Base-by-base conservation (phyloP, 2,888 invertebrate genomes). In the Lucinisca nassula region DNA sequence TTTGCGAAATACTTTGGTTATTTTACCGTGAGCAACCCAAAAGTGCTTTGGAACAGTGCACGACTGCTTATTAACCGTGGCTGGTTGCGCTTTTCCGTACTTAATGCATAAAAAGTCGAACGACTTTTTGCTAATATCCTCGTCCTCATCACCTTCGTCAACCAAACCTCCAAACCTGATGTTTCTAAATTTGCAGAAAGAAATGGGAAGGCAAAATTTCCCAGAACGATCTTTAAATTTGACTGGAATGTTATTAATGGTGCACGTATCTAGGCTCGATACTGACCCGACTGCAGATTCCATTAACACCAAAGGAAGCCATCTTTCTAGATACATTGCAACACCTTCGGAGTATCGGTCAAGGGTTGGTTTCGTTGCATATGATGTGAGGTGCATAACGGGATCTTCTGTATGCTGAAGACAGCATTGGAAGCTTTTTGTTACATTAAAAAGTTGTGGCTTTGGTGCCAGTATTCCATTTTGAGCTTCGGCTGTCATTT, bases 271-370 rank as follows among this genome's bases (percentile, higher is more conserved):
- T 70, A 89, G 91, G 75, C 85, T 89, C 0, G 45, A 70, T 12
- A 90, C 89, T n/a, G 91, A 84, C 21, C 84, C 82, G 10, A 82
- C 76, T 8, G 92, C 94, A 24, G 92, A 87, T 77, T 94, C 93
- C 94, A 94, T 94, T 49, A 89, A 85, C 10, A 92, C 81, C 14
- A 94, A 61, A 0, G 93, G 93, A 40, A 91, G 38, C 94, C 94
- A 93, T 30, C 82, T 86, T 21, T 85, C 84, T 1, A 91, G 32
- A 76, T 93, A 93, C 10, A 85, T 67, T 14, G 70, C 55, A 0
- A 85, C 67, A n/a, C n/a, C n/a, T 35, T 38, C 72, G 0, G 73
- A 30, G 70, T 91, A 92, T 12, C n/a, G 35, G 10, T 81, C 70
- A 21, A 81, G 80, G 17, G 92, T 87, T n/a, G 86, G 75, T 12